Evolutionary conservation across 2,113 vertebrate species (phyloP), one percentile per base, ranked within the genome.

Genomic region (Anas platyrhynchos): DNA sequence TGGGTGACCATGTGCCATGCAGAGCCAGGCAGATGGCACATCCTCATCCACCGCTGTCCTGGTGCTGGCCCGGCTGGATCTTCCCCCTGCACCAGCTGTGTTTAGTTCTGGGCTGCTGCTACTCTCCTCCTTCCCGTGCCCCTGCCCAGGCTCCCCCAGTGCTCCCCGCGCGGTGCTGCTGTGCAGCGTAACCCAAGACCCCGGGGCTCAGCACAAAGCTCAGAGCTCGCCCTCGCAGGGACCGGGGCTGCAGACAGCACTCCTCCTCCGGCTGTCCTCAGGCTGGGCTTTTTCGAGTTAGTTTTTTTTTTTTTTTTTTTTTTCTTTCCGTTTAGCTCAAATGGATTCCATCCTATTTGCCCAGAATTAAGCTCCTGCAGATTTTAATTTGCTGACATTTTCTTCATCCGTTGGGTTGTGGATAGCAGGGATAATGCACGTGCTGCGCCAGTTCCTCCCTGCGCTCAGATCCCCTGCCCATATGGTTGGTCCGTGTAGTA

Each of bases 351-450:
- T 91, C 84, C 96, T 94, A 88, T 95, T 97, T 97, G 96, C 93
- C 96, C 95, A 50, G 93, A 87, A 97, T 84, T 97, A 96, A 96
- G 96, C 94, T 94, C 80, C 81, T 17, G 87, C 93, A 68, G 87
- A 73, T 93, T 97, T 93, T 92, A 95, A 93, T 95, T 95, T 83
- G 95, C 93, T 96, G 97, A 83, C 96, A 56, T 80, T 98, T 97
- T 95, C 97, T 89, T 87, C 97, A 97, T 98, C 97, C 96, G 67
- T 97, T 83, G 15, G 95, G 95, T 78, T 94, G 97, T 94, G 97
- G 97, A 94, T 87, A 95, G 97, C 97, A 55, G 98, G 94, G 93
- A 96, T 89, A 83, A 83, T 41, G 71, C 96, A 86, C 84, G 90
- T 93, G 97, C 91, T 13, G 73, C 31, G 80, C 88, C 54, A 83